These are phyloP conservation scores for Diaperis boleti DNA, from an alignment of 2,888 invertebrate genomes.

Conservation along the genomic window DNA sequence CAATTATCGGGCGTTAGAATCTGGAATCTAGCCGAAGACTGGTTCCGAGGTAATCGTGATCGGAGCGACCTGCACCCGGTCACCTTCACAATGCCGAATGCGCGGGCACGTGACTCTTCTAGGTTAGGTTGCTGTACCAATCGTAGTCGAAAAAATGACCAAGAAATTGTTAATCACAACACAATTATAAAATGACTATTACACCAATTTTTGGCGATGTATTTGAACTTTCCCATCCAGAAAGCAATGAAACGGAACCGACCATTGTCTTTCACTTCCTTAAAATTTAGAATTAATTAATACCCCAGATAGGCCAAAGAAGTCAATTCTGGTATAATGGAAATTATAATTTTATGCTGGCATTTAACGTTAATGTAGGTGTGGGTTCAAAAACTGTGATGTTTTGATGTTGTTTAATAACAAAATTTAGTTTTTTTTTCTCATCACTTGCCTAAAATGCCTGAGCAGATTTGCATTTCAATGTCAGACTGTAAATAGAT, in stretches of 20 bases:
- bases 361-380: background rate
- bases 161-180: too few species aligned
- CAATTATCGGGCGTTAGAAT: constrained; percentile 58
- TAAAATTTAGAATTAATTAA: background rate
- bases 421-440: background rate
- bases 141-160: too few species aligned
- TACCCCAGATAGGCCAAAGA: background rate
- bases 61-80: constrained; percentile 61
- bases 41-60: constrained; percentile 61
- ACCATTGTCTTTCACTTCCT: too few species aligned
- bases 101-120: constrained; percentile 56
- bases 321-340: background rate
- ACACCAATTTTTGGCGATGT: too few species aligned
- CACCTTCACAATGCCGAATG: constrained; percentile 64
- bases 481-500: too few species aligned
- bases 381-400: background rate
- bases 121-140: constrained; percentile 14
- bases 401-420: constrained; percentile 2
- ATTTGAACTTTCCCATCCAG: too few species aligned
- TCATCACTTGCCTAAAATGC: too few species aligned
- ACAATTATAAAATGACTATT: too few species aligned
- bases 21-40: constrained; percentile 53
- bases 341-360: constrained; percentile 4
- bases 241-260: too few species aligned
- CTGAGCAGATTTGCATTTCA: too few species aligned